Evolutionary conservation across 2,888 invertebrate genomes (phyloP).

Genomic region (Dicyrtoma fusca): DNA sequence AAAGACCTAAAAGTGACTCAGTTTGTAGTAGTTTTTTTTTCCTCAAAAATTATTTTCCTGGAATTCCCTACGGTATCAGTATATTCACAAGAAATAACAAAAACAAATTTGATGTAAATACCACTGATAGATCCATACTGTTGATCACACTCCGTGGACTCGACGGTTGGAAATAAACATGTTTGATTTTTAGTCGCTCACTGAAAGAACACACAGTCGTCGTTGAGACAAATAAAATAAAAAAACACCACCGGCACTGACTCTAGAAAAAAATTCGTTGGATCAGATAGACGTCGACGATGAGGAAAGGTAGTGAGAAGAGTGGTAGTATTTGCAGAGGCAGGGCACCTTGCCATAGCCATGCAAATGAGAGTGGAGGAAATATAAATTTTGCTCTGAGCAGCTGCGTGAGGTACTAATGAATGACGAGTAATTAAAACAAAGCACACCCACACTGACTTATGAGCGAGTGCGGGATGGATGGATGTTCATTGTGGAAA

Average conservation of each 20-base stretch:
- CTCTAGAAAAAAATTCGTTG: slow-evolving; percentile 5
- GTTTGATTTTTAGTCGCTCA: no score
- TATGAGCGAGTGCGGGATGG: slow-evolving; percentile 36
- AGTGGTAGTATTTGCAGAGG: slow-evolving; percentile 30
- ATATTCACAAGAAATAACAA: no score
- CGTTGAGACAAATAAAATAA: no score
- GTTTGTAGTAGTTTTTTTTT: no score
- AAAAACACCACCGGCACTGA: background rate
- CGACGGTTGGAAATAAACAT: no score
- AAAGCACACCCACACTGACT: slow-evolving; percentile 55
- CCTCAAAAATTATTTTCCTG: no score
- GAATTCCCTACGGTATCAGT: no score
- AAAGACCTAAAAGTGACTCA: no score
- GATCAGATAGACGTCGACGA: background rate
- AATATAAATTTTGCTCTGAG: slow-evolving; percentile 47
- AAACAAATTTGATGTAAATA: background rate
- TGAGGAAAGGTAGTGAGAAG: slow-evolving; percentile 9
- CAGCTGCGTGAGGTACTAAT: slow-evolving; percentile 55
- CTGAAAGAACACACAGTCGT: background rate
- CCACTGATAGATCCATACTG: slow-evolving; percentile 8
- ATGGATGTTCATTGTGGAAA: slow-evolving; percentile 37
- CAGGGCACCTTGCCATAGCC: slow-evolving; percentile 25
- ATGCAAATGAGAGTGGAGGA: slow-evolving; percentile 30
- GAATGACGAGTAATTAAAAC: slow-evolving; percentile 56
- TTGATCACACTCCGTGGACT: no score